Base-by-base conservation (phyloP, 2,797 vertebrate genomes). In the Pogoniulus pusillus region DNA sequence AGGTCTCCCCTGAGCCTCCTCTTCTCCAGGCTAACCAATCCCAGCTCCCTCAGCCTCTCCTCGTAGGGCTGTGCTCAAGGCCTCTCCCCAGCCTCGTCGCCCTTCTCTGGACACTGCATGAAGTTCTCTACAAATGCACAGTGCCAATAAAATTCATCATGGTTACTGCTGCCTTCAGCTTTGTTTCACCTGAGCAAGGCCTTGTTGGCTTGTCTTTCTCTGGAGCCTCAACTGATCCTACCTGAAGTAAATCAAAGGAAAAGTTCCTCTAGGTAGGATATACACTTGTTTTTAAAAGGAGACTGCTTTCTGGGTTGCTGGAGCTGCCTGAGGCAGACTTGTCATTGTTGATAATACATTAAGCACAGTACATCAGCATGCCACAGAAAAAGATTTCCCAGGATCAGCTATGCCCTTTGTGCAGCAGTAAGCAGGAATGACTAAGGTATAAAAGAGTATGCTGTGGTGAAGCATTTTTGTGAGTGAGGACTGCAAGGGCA, bases 261-360 rank as follows among this genome's bases (percentile, higher is more conserved):
- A 69, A 87, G 16, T 79, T 85, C 59, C 63, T 77, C 71, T 77
- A 62, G 1, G 0, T 80, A 32, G 54, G 54, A 54, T 68, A 74
- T 26, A 37, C 41, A 41, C n/a, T 90, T 79, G 34, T 64, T 91
- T 85, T 88, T 32, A 63, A 92, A 90, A 91, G n/a, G n/a, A 64
- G 82, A 41, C 41, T 79, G 34, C 79, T 81, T 93, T 90, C 68
- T 66, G 73, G 51, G 22, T 81, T 87, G 84, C 80, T 87, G 76
- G 79, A 94, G 55, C 74, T 90, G 86, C 95, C 93, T 15, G 66
- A 89, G 90, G 94, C 93, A 59, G 72, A 32, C 79, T 78, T 91
- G 84, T 78, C 92, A 71, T 64, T 92, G 79, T 69, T 90, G 90
- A 77, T 93, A 82, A 90, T 90, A 57, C 65, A 79, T 79, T 86